phyloP scores from a whole-genome alignment of 1,140 invertebrate genomes.

The Ips typographus region DNA sequence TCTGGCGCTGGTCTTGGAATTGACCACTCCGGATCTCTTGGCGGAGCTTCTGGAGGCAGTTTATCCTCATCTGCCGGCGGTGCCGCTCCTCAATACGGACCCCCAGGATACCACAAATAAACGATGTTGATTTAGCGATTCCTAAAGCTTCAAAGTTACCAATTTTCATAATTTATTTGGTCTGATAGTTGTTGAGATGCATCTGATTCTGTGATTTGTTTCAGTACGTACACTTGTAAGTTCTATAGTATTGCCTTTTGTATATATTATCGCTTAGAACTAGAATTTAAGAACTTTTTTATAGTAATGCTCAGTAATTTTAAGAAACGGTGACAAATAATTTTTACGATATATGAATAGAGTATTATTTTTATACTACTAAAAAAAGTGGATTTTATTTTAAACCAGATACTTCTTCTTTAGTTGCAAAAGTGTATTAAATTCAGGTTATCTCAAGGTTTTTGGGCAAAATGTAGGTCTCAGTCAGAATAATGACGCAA shows the following conservation, averaged over 20 bases:
- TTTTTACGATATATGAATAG: conserved; percentile 7
- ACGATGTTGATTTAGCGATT: neutral
- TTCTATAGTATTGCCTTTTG: conserved; percentile 3
- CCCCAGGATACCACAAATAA: conserved; percentile 38
- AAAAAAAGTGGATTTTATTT: neutral
- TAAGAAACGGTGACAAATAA: conserved; percentile 36
- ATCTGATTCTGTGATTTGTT: conserved; percentile 24
- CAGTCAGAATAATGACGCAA: too few species aligned
- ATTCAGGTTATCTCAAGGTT: too few species aligned
- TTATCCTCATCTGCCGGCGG: conserved; percentile 19
- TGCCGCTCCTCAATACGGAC: conserved; percentile 32
- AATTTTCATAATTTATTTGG: conserved; percentile 19
- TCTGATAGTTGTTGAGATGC: conserved; percentile 18
- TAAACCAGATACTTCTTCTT: neutral
- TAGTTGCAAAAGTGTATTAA: too few species aligned
- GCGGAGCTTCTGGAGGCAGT: conserved; percentile 11
- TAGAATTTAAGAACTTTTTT: conserved; percentile 13
- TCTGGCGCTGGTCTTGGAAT: conserved; percentile 51
- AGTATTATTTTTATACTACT: conserved; percentile 24
- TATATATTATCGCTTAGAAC: conserved; percentile 12
- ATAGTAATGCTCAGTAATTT: conserved; percentile 23
- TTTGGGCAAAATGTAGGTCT: too few species aligned
- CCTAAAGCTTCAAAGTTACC: neutral
- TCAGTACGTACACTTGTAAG: neutral
- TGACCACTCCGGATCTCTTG: conserved; percentile 33